phyloP scores from a whole-genome alignment of 2,113 vertebrate species.

The Cephalopterus ornatus region DNA sequence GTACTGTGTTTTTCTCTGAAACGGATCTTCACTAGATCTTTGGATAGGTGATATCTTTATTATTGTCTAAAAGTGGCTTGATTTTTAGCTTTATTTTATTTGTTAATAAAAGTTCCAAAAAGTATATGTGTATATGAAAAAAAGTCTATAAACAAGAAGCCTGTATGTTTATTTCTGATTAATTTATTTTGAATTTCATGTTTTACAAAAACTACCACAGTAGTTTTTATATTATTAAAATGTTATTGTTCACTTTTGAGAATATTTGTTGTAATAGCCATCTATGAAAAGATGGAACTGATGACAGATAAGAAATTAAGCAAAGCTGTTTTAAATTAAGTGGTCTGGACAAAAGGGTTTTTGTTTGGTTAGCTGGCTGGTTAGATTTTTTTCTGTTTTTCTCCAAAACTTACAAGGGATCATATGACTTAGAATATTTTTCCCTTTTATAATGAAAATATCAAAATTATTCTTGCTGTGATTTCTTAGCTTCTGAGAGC shows the following conservation, averaged over 20 bases:
- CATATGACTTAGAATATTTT: not conserved
- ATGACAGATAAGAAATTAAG: conserved; percentile 51
- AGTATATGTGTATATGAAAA: not conserved
- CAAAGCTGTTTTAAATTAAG: conserved; percentile 33
- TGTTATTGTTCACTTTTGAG: not conserved
- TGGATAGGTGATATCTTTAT: not conserved
- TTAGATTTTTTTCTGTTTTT: not conserved
- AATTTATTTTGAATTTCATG: not conserved
- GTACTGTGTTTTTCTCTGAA: conserved; percentile 61
- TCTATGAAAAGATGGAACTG: conserved; percentile 26
- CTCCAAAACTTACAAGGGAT: not conserved
- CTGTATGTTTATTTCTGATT: not conserved
- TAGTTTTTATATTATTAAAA: not conserved
- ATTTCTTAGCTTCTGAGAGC: not conserved
- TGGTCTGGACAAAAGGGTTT: not conserved
- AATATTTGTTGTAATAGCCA: not conserved
- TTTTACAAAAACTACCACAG: not conserved
- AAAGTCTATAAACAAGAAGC: not conserved
- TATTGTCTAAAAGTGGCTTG: not conserved
- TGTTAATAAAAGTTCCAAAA: not conserved
- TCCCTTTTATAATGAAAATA: not conserved
- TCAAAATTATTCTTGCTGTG: not conserved
- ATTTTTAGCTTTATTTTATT: not conserved
- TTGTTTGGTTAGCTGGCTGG: not conserved
- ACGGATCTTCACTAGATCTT: not conserved